Evolutionary conservation across 1,140 invertebrate species (phyloP).

Genomic region (Papilio polyxenes): DNA sequence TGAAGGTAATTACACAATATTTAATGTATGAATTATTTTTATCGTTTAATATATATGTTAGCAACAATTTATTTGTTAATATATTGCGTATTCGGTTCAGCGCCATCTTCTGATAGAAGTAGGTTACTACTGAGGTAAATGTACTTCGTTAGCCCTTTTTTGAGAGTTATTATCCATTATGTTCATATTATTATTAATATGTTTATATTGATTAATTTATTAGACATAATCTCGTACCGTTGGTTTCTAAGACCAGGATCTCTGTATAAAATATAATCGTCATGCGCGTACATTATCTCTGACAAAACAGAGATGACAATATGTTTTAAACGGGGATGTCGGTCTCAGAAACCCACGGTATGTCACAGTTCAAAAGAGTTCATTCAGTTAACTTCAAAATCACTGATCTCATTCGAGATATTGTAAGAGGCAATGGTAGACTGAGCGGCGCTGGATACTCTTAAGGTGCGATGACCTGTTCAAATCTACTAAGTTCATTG

Average conservation of each 20-base stretch:
- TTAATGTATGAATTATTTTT: no score
- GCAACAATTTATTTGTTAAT: background rate
- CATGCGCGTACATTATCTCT: no score
- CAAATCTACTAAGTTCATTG: no score
- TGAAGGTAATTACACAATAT: background rate
- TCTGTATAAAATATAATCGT: no score
- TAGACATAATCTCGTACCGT: no score
- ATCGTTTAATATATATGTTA: background rate
- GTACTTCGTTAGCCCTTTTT: background rate
- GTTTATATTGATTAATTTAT: background rate
- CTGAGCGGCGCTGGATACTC: no score
- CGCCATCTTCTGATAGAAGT: background rate
- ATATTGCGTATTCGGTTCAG: background rate
- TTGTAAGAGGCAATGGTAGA: background rate
- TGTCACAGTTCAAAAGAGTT: background rate
- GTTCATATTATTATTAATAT: background rate
- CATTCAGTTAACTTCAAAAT: background rate
- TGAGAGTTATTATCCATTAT: background rate
- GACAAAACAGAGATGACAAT: no score
- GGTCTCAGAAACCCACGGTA: no score
- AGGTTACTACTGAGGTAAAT: background rate
- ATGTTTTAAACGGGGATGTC: background rate
- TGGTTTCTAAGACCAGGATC: no score
- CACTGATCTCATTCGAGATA: background rate
- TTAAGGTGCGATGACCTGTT: no score